These are phyloP conservation scores for Periophthalmodon schlosseri DNA, from an alignment of 2,113 vertebrate species.

Conservation along the genomic window DNA sequence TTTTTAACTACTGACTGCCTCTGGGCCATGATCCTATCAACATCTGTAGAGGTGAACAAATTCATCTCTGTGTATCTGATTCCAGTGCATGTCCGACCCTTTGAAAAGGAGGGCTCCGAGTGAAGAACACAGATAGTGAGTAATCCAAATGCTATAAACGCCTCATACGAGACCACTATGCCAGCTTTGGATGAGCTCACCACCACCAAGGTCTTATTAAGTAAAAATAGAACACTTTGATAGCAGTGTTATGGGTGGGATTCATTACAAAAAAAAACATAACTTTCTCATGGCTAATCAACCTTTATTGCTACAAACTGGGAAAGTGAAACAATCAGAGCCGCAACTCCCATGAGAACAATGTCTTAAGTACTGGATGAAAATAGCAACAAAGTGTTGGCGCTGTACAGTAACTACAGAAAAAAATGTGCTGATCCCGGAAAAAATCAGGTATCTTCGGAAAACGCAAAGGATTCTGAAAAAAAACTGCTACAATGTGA, in stretches of 20 bases:
- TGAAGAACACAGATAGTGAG: conserved; percentile 48
- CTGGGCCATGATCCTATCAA: conserved; percentile 45
- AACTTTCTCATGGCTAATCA: conserved; percentile 51
- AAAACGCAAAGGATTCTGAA: conserved; percentile 24
- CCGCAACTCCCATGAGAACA: conserved; percentile 26
- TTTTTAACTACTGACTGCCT: conserved; percentile 45
- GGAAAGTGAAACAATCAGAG: conserved; percentile 45
- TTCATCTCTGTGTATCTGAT: conserved; percentile 60
- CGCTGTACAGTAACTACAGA: conserved; percentile 37
- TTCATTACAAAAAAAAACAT: conserved; percentile 40
- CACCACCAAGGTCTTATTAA: conserved; percentile 51
- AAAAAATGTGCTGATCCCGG: conserved; percentile 44
- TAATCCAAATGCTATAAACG: conserved; percentile 52
- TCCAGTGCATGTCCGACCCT: conserved; percentile 71
- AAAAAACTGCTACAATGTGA: conserved; percentile 42
- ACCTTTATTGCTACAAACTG: conserved; percentile 30
- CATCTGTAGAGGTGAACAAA: conserved; percentile 54
- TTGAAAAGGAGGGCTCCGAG: conserved; percentile 51
- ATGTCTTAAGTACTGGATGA: conserved; percentile 27
- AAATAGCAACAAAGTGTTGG: conserved; percentile 28
- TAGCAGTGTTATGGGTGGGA: conserved; percentile 47
- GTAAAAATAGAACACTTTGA: conserved; percentile 35
- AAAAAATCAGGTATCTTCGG: conserved; percentile 47
- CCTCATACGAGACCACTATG: conserved; percentile 35
- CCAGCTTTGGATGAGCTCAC: conserved; percentile 39